Evolutionary conservation across 2,888 invertebrate genomes (phyloP).

Genomic region (Gnatocerus cornutus): DNA sequence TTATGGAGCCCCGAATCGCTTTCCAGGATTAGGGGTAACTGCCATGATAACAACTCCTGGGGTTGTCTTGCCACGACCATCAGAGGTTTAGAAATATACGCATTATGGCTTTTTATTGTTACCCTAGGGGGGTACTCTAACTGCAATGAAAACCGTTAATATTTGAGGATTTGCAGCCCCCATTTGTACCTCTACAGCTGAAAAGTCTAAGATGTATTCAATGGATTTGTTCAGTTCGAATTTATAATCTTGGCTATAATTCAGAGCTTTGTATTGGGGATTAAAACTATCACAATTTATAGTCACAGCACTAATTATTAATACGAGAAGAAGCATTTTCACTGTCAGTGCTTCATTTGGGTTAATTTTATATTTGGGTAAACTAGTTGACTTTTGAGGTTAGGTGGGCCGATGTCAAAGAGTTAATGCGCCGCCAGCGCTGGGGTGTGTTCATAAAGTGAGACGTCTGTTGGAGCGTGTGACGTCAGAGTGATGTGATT

Average conservation of each 20-base stretch:
- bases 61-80: conserved; percentile 85
- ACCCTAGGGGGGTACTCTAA: conserved; percentile 53
- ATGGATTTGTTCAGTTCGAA: conserved; percentile 29
- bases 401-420: too few species aligned
- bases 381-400: too few species aligned
- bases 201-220: conserved; percentile 47
- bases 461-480: too few species aligned
- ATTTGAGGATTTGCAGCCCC: neutral
- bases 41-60: conserved; percentile 86
- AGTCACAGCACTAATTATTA: conserved; percentile 30
- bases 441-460: too few species aligned
- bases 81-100: conserved; percentile 76
- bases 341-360: too few species aligned
- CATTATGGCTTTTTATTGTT: conserved; percentile 52
- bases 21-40: conserved; percentile 80
- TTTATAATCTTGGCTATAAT: conserved; percentile 30
- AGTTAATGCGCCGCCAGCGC: too few species aligned
- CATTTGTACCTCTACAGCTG: conserved; percentile 26
- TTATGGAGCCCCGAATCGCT: conserved; percentile 68
- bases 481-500: too few species aligned
- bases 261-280: conserved; percentile 25
- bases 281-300: conserved; percentile 38
- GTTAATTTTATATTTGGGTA: too few species aligned
- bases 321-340: conserved; percentile 18
- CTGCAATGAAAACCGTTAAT: conserved; percentile 22